Evolutionary conservation across 2,888 invertebrate genomes (phyloP), one percentile per base, ranked within the genome.

Genomic region (Diadegma fenestrale): DNA sequence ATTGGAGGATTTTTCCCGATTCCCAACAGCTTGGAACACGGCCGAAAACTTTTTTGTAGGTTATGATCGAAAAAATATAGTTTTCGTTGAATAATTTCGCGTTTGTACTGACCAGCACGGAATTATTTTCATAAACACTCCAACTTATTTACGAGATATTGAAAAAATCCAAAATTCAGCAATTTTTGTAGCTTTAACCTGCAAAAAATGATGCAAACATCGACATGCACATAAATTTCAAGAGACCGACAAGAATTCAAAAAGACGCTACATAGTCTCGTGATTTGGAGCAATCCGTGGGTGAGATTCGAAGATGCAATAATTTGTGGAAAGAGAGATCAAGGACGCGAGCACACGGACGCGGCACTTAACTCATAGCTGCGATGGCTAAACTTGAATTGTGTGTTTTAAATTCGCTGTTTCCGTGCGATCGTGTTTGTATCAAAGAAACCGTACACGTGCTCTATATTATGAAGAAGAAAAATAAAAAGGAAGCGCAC

Each of bases 261-360:
- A 58, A 58, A 12, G 54, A 5, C 26, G 1, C 5, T 6, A 12
- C 12, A 14, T 58, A 14, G 6, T 22, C 7, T 17, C 6, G n/a
- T 19, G 5, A 0, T 48, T 6, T 19, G 19, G 8, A 2, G 19
- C 0, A 48, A 48, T 6, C n/a, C 48, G n/a, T 33, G 2, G 17
- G 7, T 1, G 30, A 26, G n/a, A 2, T 30, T 43, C 12, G 6
- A 30, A 43, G 61, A 19, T 8, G n/a, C 14, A 30, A 61, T 22
- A 58, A 43, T 63, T 75, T 37, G 41, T 51, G 63, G 19, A 54
- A 48, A 22, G 10, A n/a, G 14, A 66, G 77, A 78, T 66, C 22
- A 77, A 82, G 66, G 45, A 58, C 17, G n/a, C 41, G 69, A 82
- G 63, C 64, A 54, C 19, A 64, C 19, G 48, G 45, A 43, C n/a